A percentile compares a stretch with the other conserved stretches of the same genome.
These are phyloP conservation scores for Orius insidiosus DNA, from an alignment of 1,140 invertebrate genomes.

Conservation along the genomic window DNA sequence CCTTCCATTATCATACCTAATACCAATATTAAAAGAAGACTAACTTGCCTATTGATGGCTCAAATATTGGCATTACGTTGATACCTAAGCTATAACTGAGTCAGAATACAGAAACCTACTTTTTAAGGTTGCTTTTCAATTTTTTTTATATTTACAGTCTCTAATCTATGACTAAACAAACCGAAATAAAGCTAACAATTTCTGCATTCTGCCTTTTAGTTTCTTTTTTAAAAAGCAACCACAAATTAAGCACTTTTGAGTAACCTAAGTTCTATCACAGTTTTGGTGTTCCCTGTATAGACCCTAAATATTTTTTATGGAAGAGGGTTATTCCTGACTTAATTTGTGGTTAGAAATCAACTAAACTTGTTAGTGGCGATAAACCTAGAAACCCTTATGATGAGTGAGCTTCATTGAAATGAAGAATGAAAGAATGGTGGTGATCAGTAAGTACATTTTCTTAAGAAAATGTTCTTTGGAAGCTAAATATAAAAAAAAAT, in stretches of 20 bases:
- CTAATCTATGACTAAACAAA: not conserved
- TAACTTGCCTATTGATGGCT: not conserved
- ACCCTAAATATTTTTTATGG: no score
- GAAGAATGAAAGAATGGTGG: not conserved
- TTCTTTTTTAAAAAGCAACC: not conserved
- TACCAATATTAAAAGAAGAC: constrained; percentile 5
- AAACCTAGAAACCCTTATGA: no score
- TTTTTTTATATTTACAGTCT: not conserved
- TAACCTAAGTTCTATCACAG: no score
- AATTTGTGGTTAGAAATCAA: not conserved
- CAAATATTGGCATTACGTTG: constrained; percentile 11
- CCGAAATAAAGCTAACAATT: not conserved
- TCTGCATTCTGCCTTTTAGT: constrained; percentile 10
- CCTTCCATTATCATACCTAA: constrained; percentile 8
- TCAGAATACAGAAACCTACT: constrained; percentile 10
- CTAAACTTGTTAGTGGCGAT: not conserved
- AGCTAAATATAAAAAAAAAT: no score
- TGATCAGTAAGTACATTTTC: no score
- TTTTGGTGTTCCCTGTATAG: no score
- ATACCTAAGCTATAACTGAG: not conserved
- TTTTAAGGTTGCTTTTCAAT: not conserved
- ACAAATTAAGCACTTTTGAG: not conserved
- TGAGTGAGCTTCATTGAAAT: not conserved
- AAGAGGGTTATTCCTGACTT: not conserved
- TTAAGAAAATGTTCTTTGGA: no score